These are phyloP conservation scores for Hetaerina americana DNA, from an alignment of 1,140 invertebrate species.

Conservation along the genomic window DNA sequence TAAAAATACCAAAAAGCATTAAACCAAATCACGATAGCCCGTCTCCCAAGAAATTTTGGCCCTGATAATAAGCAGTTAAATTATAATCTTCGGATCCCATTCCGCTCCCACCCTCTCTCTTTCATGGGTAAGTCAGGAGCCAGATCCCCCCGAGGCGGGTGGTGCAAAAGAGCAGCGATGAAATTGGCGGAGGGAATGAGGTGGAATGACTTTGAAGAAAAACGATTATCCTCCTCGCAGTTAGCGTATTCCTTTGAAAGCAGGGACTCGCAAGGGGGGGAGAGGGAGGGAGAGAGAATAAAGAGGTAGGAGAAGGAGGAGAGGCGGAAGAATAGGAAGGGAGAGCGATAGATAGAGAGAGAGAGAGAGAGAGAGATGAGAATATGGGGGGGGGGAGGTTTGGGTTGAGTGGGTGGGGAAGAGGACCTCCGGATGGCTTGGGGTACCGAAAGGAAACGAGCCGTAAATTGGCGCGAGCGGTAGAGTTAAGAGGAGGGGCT, in stretches of 20 bases:
- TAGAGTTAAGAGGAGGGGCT: background rate
- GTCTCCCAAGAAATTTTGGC: no score
- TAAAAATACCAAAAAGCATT: no score
- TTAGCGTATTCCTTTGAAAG: background rate
- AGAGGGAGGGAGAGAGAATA: constrained; percentile 8
- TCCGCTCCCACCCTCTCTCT: no score
- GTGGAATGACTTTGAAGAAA: background rate
- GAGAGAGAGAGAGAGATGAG: no score
- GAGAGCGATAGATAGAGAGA: background rate
- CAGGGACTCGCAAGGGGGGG: background rate
- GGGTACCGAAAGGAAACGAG: background rate
- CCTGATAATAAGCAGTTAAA: no score
- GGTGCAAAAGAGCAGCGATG: no score
- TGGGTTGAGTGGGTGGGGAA: constrained; percentile 23
- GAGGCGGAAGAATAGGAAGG: background rate
- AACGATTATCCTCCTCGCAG: background rate
- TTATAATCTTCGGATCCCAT: no score
- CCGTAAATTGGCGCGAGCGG: background rate
- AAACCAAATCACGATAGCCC: no score
- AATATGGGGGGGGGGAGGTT: no score
- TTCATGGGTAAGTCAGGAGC: no score
- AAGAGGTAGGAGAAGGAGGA: no score
- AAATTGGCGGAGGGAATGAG: background rate
- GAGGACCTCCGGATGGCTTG: constrained; percentile 24
- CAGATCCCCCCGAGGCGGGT: background rate